Evolutionary conservation across 2,888 invertebrate species (phyloP), one percentile per base, ranked within the genome.

Genomic region (Parapristionchus giblindavisi): DNA sequence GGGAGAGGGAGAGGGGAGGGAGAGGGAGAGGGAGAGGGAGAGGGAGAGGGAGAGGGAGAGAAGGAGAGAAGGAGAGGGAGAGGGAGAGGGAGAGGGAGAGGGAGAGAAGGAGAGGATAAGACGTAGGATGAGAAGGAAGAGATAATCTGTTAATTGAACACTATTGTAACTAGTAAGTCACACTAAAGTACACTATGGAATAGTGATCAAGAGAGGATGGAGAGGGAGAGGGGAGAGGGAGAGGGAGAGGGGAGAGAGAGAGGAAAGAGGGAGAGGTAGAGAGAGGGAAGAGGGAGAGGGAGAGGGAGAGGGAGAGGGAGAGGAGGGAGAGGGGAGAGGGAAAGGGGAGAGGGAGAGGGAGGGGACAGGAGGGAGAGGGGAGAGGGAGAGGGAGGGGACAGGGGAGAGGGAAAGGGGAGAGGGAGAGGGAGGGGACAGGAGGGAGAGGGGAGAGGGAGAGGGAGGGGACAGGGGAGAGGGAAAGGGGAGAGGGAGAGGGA

Each of bases 341-440:
- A n/a, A n/a, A n/a, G n/a, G n/a, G n/a, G n/a, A n/a, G n/a, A n/a
- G n/a, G n/a, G n/a, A n/a, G n/a, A n/a, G n/a, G n/a, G n/a, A n/a
- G n/a, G n/a, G n/a, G n/a, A n/a, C n/a, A n/a, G n/a, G n/a, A n/a
- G n/a, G n/a, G n/a, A n/a, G n/a, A n/a, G n/a, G n/a, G n/a, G 58
- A 58, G 58, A 58, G 58, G 29, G 58, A 58, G 58, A 58, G 58
- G 29, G 58, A 58, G 58, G 29, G 58, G 29, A 29, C n/a, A 29
- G 29, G 58, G 29, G 58, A 58, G 58, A 58, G 58, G 29, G 58
- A 58, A 29, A 58, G 58, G 29, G 58, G n/a, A 58, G 58, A 58
- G 58, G 24, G 58, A 29, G 58, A 58, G 58, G 14, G 24, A 58
- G 58, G 29, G 11, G 24, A 8, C n/a, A 29, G 29, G 58, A 29